These are phyloP conservation scores for Clupea harengus DNA, from an alignment of 2,113 vertebrate genomes.

Conservation along the genomic window DNA sequence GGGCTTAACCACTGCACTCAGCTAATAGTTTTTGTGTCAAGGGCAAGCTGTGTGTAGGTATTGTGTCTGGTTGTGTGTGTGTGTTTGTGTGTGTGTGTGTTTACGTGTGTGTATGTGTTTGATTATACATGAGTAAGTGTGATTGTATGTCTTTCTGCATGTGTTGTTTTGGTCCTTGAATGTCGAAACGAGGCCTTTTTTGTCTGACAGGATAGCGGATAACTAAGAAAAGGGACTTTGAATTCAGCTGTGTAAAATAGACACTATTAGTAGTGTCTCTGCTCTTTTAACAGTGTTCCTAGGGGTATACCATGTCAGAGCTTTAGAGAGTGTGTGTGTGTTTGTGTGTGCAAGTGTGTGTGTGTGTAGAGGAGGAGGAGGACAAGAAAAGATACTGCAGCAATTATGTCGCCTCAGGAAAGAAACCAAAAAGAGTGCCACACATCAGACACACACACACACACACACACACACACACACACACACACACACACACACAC, in stretches of 20 bases:
- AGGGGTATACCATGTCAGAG: neutral
- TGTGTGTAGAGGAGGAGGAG: neutral
- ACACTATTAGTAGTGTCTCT: neutral
- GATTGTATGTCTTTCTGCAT: neutral
- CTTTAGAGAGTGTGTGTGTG: neutral
- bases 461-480: neutral
- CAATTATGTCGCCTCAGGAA: neutral
- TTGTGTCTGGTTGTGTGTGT: neutral
- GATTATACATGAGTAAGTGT: neutral
- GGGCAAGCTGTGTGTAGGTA: neutral
- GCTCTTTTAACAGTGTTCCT: slow-evolving; percentile 4
- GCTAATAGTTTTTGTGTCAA: neutral
- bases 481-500: neutral
- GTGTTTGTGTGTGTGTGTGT: neutral
- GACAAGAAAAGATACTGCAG: neutral
- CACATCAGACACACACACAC: neutral
- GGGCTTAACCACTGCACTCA: neutral
- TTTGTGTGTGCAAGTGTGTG: neutral
- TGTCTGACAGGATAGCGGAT: no score
- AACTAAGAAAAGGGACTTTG: no score
- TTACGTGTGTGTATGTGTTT: neutral
- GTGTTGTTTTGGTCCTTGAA: neutral
- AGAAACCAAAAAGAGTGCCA: neutral
- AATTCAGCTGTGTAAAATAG: neutral
- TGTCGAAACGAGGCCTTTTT: no score